Evolutionary conservation across 2,888 invertebrate species (phyloP).

Genomic region (Neelides folsomi): DNA sequence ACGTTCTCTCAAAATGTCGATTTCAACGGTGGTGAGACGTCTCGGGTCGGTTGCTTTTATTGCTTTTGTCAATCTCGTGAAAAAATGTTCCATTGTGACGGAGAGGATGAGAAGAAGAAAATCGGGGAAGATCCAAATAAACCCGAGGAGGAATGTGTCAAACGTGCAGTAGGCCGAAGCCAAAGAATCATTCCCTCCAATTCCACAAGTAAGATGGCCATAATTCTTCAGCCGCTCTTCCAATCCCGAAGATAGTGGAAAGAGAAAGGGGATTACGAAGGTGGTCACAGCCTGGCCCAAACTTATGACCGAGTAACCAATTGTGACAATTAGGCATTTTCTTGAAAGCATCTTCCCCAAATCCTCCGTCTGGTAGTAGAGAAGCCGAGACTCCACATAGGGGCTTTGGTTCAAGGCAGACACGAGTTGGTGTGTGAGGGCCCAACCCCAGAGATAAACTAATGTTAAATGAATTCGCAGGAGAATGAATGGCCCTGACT

Average conservation of each 20-base stretch:
- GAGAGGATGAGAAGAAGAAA: constrained; percentile 22
- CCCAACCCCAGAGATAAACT: constrained; percentile 24
- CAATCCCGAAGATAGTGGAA: constrained; percentile 14
- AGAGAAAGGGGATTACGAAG: too few species aligned
- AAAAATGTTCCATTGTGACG: constrained; percentile 20
- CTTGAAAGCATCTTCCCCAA: too few species aligned
- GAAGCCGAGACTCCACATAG: too few species aligned
- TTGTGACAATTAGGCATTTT: too few species aligned
- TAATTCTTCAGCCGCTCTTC: constrained; percentile 29
- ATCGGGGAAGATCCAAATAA: constrained; percentile 28
- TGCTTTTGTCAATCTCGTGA: constrained; percentile 16
- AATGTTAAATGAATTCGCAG: constrained; percentile 26
- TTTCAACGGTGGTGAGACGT: constrained; percentile 20
- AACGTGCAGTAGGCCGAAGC: constrained; percentile 21
- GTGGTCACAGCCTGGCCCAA: too few species aligned
- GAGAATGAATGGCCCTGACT: constrained; percentile 19
- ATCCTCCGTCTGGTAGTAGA: too few species aligned
- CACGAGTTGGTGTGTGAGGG: constrained; percentile 18
- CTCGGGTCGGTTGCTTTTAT: constrained; percentile 20
- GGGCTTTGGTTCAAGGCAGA: constrained; percentile 7
- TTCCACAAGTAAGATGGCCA: constrained; percentile 10
- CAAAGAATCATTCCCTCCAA: constrained; percentile 15
- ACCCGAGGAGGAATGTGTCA: constrained; percentile 19
- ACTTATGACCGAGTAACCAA: too few species aligned
- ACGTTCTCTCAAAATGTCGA: constrained; percentile 30